A percentile compares a stretch with the other conserved stretches of the same genome.
Conservation (phyloP, 2,797 vertebrate genomes). For the Rhynchotus rufescens region DNA sequence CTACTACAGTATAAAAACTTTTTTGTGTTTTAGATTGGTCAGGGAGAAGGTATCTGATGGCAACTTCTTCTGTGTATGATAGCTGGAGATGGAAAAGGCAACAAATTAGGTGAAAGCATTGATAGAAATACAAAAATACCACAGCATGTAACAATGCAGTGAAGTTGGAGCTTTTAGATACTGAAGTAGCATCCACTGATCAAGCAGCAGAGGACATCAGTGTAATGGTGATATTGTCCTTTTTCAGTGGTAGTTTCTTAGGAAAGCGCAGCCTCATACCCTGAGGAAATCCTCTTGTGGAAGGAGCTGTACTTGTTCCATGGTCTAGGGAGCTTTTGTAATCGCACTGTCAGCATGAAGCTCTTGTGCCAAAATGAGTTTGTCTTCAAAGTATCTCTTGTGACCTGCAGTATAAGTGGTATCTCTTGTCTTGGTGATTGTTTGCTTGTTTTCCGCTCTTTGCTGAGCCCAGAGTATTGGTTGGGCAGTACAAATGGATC, state of each 20-base stretch:
- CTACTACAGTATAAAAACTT: not conserved
- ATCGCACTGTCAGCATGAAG: not conserved
- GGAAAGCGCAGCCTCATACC: not conserved
- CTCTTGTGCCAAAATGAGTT: not conserved
- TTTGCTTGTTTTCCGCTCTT: not conserved
- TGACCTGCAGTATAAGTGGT: not conserved
- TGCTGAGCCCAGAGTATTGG: not conserved
- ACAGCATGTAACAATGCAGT: not conserved
- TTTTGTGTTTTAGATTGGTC: not conserved
- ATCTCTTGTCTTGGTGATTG: too few species aligned
- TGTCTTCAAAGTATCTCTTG: not conserved
- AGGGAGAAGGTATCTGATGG: not conserved
- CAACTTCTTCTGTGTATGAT: not conserved
- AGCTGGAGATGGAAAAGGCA: not conserved
- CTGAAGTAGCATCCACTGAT: not conserved
- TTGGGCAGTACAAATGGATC: not conserved
- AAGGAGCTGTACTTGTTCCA: not conserved
- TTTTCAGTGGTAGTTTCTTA: not conserved
- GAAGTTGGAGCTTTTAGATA: not conserved
- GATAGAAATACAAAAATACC: not conserved
- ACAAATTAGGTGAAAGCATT: not conserved
- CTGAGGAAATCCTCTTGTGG: not conserved
- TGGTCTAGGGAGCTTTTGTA: not conserved
- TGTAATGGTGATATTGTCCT: not conserved
- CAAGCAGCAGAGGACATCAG: fast-evolving